phyloP scores from a whole-genome alignment of 1,140 invertebrate species.

The Drosophila bifasciata region DNA sequence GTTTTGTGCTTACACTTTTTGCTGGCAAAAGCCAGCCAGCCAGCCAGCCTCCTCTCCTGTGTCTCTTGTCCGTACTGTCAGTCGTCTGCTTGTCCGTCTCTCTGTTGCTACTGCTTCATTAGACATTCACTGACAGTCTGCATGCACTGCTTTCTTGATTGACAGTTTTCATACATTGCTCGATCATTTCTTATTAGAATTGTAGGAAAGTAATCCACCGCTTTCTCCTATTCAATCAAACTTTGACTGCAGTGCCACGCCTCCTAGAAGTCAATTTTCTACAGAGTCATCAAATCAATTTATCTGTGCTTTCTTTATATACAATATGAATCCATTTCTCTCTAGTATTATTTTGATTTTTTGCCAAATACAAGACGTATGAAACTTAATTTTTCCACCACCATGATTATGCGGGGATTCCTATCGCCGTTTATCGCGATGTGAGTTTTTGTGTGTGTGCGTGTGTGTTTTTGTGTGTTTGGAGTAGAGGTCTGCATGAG shows the following conservation, averaged over 20 bases:
- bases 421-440: conserved; percentile 4
- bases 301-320: conserved; percentile 50
- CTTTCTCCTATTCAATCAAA: neutral
- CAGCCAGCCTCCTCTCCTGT: neutral
- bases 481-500: no score
- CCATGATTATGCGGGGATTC: neutral
- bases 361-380: conserved; percentile 29
- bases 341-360: conserved; percentile 29
- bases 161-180: neutral
- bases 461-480: no score
- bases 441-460: no score
- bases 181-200: neutral
- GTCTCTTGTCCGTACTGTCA: neutral
- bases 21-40: no score
- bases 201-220: no score
- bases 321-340: neutral
- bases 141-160: neutral
- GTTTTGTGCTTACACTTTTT: no score
- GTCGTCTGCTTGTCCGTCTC: neutral
- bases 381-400: neutral
- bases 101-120: neutral
- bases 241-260: conserved; percentile 37
- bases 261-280: conserved; percentile 20
- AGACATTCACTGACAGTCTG: neutral
- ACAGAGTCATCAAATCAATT: conserved; percentile 70